A percentile compares a stretch with the other conserved stretches of the same genome.
Evolutionary conservation across 2,797 vertebrate species (phyloP).

Genomic region (Esox lucius): DNA sequence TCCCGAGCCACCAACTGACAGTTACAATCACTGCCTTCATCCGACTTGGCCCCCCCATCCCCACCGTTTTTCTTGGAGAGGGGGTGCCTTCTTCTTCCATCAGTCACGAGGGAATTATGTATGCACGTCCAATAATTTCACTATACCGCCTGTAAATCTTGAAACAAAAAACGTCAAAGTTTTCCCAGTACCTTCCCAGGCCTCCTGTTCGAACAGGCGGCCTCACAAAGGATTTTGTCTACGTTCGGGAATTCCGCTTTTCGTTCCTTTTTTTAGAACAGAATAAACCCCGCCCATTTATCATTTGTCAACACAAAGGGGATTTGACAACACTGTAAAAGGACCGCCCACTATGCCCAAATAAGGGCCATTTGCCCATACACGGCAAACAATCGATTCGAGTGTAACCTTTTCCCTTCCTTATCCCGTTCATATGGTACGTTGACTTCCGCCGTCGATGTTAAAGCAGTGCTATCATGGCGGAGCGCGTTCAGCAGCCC

Average conservation of each 20-base stretch:
- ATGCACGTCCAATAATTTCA: conserved; percentile 21
- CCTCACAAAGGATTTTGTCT: conserved; percentile 74
- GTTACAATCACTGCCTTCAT: conserved; percentile 24
- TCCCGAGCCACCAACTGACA: conserved; percentile 70
- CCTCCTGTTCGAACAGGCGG: conserved; percentile 22
- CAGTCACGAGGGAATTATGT: background rate
- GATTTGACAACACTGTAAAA: conserved; percentile 64
- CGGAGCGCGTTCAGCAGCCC: conserved; percentile 94
- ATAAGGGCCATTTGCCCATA: conserved; percentile 76
- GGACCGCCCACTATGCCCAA: conserved; percentile 61
- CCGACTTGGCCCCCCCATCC: conserved; percentile 34
- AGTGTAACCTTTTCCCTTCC: conserved; percentile 65
- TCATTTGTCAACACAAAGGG: conserved; percentile 75
- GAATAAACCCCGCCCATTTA: conserved; percentile 58
- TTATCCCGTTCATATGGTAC: conserved; percentile 85
- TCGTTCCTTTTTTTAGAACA: conserved; percentile 55
- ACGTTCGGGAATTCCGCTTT: conserved; percentile 79
- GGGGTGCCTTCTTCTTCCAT: conserved; percentile 1
- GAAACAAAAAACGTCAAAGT: conserved; percentile 29
- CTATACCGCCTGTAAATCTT: conserved; percentile 6
- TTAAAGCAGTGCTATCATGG: conserved; percentile 97
- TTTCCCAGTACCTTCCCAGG: conserved; percentile 14
- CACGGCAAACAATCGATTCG: conserved; percentile 79
- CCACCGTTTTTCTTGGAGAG: conserved; percentile 3
- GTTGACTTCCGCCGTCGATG: conserved; percentile 88